Evolutionary conservation across 2,888 invertebrate species (phyloP), one percentile per base, ranked within the genome.

Genomic region (Magallana nippona): DNA sequence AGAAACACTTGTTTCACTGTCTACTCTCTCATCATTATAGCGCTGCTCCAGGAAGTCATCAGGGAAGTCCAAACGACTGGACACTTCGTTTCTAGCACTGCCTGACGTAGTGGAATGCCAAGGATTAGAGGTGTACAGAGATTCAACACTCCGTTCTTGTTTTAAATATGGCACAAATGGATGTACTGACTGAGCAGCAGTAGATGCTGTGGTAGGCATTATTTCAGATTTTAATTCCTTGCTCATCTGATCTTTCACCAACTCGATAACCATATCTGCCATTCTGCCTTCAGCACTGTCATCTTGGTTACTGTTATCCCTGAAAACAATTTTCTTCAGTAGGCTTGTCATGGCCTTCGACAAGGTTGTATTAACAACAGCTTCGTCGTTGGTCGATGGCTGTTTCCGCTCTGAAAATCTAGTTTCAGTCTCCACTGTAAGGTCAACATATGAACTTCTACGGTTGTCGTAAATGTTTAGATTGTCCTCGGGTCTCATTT

Each of bases 321-420:
- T 82, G 55, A 79, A 85, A 55, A 85, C 79, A 32, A 85, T 79
- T 56, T 82, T 85, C 55, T 83, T 85, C 55, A 85, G 55, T 15
- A 85, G 55, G 55, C 83, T 81, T 32, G 85, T 82, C 85, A 85
- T 85, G n/a, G 85, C 85, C 71, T 83, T 85, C n/a, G 85, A 85
- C 55, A 85, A 77, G 19, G 84, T 82, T 22, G 71, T 56, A 58
- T 80, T 79, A 11, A 83, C 58, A 22, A 80, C 80, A 11, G 71
- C 13, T 32, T 71, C 71, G 27, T 71, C 71, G 27, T 32, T 71
- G 10, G 71, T 71, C 32, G 71, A 32, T 10, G 27, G 15, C 22
- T 15, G 27, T 27, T 15, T 71, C 22, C 27, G 22, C 22, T 71
- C 71, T 15, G 71, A 32, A 27, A 71, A 27, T 15, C 55, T n/a